Evolutionary conservation across 2,797 vertebrate genomes (phyloP).

Genomic region (Arctocebus calabarensis): DNA sequence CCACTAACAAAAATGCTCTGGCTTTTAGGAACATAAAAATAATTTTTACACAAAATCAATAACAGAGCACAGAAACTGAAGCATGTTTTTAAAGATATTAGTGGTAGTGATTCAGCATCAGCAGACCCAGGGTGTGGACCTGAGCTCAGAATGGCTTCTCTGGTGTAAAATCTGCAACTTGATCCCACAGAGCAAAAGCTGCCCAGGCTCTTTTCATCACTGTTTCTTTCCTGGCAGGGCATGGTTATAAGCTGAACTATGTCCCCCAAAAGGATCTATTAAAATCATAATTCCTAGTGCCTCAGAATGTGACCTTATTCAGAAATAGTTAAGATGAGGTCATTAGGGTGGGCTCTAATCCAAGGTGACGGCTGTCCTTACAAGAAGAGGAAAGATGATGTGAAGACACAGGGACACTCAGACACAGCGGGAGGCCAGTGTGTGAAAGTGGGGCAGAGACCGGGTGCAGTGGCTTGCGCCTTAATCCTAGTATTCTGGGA

Average conservation of each 20-base stretch:
- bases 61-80: slow-evolving; percentile 37
- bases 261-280: background rate
- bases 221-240: background rate
- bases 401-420: background rate
- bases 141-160: slow-evolving; percentile 26
- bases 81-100: slow-evolving; percentile 56
- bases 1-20: background rate
- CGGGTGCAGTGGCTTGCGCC: too few relatives aligned
- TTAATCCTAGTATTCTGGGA: too few relatives aligned
- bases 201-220: background rate
- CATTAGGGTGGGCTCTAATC: background rate
- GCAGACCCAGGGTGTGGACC: slow-evolving; percentile 27
- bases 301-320: background rate
- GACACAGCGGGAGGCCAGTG: background rate
- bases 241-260: background rate
- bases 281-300: background rate
- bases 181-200: background rate
- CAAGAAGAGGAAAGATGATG: background rate
- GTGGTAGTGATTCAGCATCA: slow-evolving; percentile 64
- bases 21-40: slow-evolving; percentile 20
- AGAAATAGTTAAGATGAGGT: slow-evolving; percentile 41
- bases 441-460: background rate
- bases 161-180: background rate
- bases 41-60: slow-evolving; percentile 41
- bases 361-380: background rate